A percentile compares a stretch with the other conserved stretches of the same genome.
Conservation (phyloP, 2,888 invertebrate species). For the Chaetoderma sp. region DNA sequence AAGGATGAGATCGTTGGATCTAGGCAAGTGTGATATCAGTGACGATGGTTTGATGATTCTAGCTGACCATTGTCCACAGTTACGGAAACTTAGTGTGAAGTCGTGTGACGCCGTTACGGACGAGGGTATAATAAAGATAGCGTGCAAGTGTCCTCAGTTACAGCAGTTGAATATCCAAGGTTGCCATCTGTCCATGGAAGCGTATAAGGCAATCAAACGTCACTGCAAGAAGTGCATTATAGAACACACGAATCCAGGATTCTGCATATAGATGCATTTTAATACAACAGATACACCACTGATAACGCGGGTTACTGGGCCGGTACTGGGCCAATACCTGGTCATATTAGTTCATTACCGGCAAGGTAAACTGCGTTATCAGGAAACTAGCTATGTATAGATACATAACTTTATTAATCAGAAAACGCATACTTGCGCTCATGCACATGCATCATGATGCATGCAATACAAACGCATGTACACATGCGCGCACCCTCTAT, state of each 20-base stretch:
- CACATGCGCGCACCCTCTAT: too few species aligned
- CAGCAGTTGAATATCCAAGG: conserved; percentile 94
- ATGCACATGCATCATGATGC: too few species aligned
- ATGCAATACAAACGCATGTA: too few species aligned
- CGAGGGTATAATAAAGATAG: conserved; percentile 86
- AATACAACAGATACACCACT: too few species aligned
- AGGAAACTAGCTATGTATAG: too few species aligned
- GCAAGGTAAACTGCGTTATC: too few species aligned
- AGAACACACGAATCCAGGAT: conserved; percentile 94
- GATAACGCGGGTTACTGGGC: too few species aligned
- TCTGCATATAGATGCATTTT: conserved; percentile 74
- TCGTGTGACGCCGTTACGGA: conserved; percentile 93
- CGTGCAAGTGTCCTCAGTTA: conserved; percentile 89
- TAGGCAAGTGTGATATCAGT: conserved; percentile 93
- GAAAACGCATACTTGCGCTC: too few species aligned
- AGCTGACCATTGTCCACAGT: conserved; percentile 81
- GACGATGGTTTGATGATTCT: conserved; percentile 88
- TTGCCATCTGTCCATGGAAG: conserved; percentile 88
- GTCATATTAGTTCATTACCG: too few species aligned
- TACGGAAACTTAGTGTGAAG: conserved; percentile 88
- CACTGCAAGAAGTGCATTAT: conserved; percentile 93
- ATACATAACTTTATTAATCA: too few species aligned
- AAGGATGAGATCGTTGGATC: conserved; percentile 85
- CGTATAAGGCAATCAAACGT: conserved; percentile 90
- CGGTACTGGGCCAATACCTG: too few species aligned